Evolutionary conservation across 2,888 invertebrate species (phyloP).

Genomic region (Dorcus hopei): DNA sequence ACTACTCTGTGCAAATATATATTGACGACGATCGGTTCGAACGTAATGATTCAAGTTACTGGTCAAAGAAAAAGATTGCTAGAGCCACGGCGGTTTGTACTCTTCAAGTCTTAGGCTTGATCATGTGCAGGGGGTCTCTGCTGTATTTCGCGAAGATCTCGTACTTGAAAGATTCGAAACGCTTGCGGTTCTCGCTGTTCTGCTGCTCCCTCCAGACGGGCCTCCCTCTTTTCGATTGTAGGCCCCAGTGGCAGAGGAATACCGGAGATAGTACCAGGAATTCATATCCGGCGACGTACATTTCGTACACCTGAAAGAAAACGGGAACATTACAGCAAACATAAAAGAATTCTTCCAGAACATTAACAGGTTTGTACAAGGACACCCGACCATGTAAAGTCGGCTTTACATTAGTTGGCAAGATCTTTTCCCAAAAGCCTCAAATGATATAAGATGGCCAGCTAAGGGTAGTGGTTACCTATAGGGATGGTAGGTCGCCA

Average conservation of each 20-base stretch:
- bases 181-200: constrained; percentile 76
- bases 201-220: constrained; percentile 86
- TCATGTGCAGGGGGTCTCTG: constrained; percentile 62
- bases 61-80: not conserved
- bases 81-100: not conserved
- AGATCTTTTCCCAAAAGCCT: too few relatives aligned
- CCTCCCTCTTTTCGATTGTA: constrained; percentile 73
- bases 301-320: constrained; percentile 78
- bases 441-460: too few relatives aligned
- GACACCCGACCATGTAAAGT: too few relatives aligned
- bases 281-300: constrained; percentile 84
- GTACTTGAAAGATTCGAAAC: constrained; percentile 78
- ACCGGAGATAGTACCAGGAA: constrained; percentile 84
- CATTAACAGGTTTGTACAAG: too few relatives aligned
- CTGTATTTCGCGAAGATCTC: constrained; percentile 77
- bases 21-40: not conserved
- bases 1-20: not conserved
- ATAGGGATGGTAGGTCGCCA: too few relatives aligned
- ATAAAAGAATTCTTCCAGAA: too few relatives aligned
- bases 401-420: too few relatives aligned
- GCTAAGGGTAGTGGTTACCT: too few relatives aligned
- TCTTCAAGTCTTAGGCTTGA: constrained; percentile 18
- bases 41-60: not conserved
- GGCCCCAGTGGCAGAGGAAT: constrained; percentile 87
- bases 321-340: not conserved